These are phyloP conservation scores for Zoanthus sansibaricus DNA, from an alignment of 92 coral and sea anemone species.

Conservation along the genomic window DNA sequence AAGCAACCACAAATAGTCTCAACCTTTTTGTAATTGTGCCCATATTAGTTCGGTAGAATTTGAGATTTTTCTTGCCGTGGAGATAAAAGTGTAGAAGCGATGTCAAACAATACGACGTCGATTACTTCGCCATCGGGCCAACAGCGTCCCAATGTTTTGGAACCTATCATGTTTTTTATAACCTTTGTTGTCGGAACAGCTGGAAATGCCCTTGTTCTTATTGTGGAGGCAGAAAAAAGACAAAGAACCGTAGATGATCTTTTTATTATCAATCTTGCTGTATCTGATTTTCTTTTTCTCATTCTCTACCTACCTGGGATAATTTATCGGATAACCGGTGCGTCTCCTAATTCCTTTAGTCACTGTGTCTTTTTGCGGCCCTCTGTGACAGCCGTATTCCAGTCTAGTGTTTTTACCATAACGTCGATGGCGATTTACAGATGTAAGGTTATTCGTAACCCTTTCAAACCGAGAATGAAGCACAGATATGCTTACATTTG, in stretches of 20 bases:
- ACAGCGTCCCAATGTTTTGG: neutral
- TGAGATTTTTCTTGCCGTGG: neutral
- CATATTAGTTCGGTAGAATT: neutral
- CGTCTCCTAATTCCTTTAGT: conserved; percentile 7
- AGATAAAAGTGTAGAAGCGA: neutral
- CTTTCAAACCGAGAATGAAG: conserved; percentile 31
- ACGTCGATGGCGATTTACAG: conserved; percentile 45
- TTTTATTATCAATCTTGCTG: conserved; percentile 19
- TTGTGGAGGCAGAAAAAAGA: conserved; percentile 28
- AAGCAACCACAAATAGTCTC: neutral
- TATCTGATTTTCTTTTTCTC: conserved; percentile 35
- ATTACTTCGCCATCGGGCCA: neutral
- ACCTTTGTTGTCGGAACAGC: conserved; percentile 37
- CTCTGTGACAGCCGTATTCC: conserved; percentile 27
- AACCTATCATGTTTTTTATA: conserved; percentile 29
- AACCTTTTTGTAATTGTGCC: neutral
- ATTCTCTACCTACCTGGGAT: conserved; percentile 19
- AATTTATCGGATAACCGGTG: conserved; percentile 2
- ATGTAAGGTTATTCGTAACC: conserved; percentile 29
- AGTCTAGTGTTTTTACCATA: conserved; percentile 29
- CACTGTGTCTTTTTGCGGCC: conserved; percentile 28
- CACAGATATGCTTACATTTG: conserved; percentile 19
- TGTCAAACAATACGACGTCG: conserved; percentile 12
- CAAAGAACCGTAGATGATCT: conserved; percentile 30
- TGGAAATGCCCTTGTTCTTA: conserved; percentile 27